Base-by-base conservation (phyloP, 2,888 invertebrate genomes). In the Aphidius colemani region DNA sequence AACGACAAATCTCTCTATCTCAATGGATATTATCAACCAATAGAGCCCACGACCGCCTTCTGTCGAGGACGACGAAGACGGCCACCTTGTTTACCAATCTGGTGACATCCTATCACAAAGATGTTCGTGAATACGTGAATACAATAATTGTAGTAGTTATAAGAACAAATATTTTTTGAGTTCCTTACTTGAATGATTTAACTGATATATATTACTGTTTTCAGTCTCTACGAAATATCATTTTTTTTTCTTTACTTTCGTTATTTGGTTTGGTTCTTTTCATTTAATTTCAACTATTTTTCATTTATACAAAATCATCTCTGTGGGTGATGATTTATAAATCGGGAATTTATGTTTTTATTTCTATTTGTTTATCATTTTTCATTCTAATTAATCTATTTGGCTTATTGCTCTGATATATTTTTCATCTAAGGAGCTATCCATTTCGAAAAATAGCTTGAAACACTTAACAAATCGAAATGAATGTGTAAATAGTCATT, bases 1-100 rank as follows among this genome's bases (percentile, higher is more conserved):
- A 66, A 65, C 67, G 62, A 67, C 64, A 61, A 62, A 66, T 60
- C 66, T 44, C 66, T 44, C 13, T 30, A 45, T 30, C 45, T 45
- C 45, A 45, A 7, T 45, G 7, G 44, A 46, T 61, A 41, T 49
- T 50, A 48, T 50, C 59, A 51, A 63, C 63, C 79, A 84, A 86
- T 90, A 92, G 92, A 91, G 90, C 87, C 91, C 92, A 85, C 88
- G 90, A 84, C 90, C 91, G 84, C 94, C 95, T 85, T 93, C 94
- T 86, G 92, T 98, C 86, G 95, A 96, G 90, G 97, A 99, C 89
- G 98, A 99, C 89, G 94, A 94, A 88, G 98, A 99, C 87, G 99
- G 99, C 86, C 98, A 99, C 88, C 95, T 99, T 88, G 93, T 99
- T 86, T 99, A 98, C 93, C 93, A 93, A 88, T 91, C 91, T 87